phyloP scores from a whole-genome alignment of 2,113 vertebrate genomes.

The mouse (Mus musculus) region GRCm39 chr9:100386501-100387000 shows the following conservation, averaged over 20 bases:
- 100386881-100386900: conserved; percentile 21
- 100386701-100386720: conserved; percentile 60
- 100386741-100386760: conserved; percentile 52
- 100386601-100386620: conserved; percentile 34
- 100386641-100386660: conserved; percentile 21
- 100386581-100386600: conserved; percentile 60
- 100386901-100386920: not conserved
- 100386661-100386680: not conserved
- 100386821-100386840: conserved; percentile 39
- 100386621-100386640: conserved; percentile 51
- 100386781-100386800: conserved; percentile 44
- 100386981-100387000: conserved; percentile 55
- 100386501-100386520: conserved; percentile 46
- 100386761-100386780: not conserved
- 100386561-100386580: conserved; percentile 60
- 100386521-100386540: conserved; percentile 43
- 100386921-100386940: conserved; percentile 51
- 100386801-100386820: conserved; percentile 28
- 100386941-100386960: conserved; percentile 22
- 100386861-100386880: conserved; percentile 37
- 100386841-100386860: conserved; percentile 27
- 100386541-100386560: conserved; percentile 44
- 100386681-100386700: conserved; percentile 45
- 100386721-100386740: not conserved
- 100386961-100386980: not conserved